A percentile compares a stretch with the other conserved stretches of the same genome.
These are phyloP conservation scores for Macrotrachela quadricornifera DNA, from an alignment of 1,140 invertebrate genomes.

Conservation along the genomic window DNA sequence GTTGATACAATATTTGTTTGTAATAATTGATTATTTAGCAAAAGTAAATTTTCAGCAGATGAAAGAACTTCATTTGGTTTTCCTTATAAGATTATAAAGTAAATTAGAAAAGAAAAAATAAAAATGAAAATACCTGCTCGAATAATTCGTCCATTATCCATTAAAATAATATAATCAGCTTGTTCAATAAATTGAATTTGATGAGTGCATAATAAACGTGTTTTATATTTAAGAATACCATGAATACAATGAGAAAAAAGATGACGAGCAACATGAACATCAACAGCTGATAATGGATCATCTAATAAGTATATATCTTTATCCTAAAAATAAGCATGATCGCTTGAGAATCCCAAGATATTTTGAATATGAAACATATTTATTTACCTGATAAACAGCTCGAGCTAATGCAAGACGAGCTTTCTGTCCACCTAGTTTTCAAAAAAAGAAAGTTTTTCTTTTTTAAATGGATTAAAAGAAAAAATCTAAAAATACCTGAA, in stretches of 20 bases:
- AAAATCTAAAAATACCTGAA: neutral
- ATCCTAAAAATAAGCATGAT: constrained; percentile 35
- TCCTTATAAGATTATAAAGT: neutral
- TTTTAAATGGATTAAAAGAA: constrained; percentile 18
- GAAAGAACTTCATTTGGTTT: neutral
- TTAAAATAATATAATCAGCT: constrained; percentile 48
- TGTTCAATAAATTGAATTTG: constrained; percentile 51
- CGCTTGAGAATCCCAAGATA: no score
- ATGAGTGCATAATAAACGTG: constrained; percentile 61
- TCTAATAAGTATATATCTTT: constrained; percentile 66
- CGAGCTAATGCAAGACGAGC: constrained; percentile 64
- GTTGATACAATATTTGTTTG: neutral
- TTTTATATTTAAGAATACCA: constrained; percentile 54
- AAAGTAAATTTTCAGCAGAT: neutral
- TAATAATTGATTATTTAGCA: neutral
- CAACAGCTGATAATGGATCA: constrained; percentile 72
- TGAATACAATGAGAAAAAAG: constrained; percentile 63
- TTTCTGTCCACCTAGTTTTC: constrained; percentile 58
- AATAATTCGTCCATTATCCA: constrained; percentile 48
- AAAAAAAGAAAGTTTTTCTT: no score
- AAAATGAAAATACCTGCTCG: constrained; percentile 33
- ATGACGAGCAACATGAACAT: constrained; percentile 58
- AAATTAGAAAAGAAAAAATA: neutral
- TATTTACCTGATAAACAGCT: constrained; percentile 48
- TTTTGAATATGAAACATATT: no score